phyloP scores from a whole-genome alignment of 2,113 vertebrate genomes.

The Grallaria varia region DNA sequence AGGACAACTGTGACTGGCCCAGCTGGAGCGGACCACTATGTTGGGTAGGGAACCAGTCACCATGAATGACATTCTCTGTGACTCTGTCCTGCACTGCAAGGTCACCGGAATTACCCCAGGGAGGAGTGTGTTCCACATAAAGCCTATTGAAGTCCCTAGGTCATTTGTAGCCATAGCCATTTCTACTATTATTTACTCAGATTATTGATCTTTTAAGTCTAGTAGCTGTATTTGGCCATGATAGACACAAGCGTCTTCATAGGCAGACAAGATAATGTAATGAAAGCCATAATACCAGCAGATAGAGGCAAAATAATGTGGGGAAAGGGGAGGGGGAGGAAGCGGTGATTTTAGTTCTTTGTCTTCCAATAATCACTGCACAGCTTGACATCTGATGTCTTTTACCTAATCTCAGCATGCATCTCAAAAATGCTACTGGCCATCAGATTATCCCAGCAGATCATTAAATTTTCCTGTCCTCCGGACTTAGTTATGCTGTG shows the following conservation, averaged over 20 bases:
- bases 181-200: conserved; percentile 4
- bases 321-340: neutral
- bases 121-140: neutral
- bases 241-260: neutral
- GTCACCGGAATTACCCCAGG: neutral
- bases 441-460: conserved; percentile 55
- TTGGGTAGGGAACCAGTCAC: neutral
- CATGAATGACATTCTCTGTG: neutral
- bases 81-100: neutral
- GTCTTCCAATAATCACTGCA: conserved; percentile 44
- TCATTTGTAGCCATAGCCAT: neutral
- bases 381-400: conserved; percentile 47
- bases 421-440: conserved; percentile 51
- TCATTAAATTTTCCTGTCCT: conserved; percentile 61
- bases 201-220: neutral
- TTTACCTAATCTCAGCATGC: conserved; percentile 60
- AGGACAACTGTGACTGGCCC: neutral
- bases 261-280: conserved; percentile 4
- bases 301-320: conserved; percentile 9
- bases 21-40: neutral
- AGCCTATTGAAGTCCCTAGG: neutral
- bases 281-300: neutral
- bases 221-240: neutral
- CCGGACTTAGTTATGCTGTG: neutral
- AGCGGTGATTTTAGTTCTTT: conserved; percentile 35